These are phyloP conservation scores for Dendrocincla fuliginosa DNA, from an alignment of 2,797 vertebrate species.

Conservation along the genomic window DNA sequence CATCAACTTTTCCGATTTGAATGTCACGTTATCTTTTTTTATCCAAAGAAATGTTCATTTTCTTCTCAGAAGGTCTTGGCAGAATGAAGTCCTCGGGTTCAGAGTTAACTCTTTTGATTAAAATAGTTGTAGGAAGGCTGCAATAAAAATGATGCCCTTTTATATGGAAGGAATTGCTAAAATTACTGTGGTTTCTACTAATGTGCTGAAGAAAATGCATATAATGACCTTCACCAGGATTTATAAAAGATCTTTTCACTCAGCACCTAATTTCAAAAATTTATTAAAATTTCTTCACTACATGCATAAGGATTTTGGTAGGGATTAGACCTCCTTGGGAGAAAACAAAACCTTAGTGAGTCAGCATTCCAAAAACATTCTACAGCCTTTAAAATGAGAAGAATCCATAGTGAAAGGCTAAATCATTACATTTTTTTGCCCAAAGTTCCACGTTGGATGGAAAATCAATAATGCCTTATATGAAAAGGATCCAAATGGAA, in stretches of 20 bases:
- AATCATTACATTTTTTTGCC: not conserved
- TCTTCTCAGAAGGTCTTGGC: not conserved
- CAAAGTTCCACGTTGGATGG: not conserved
- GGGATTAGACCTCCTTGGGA: not conserved
- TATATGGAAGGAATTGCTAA: not conserved
- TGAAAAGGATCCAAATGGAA: constrained; percentile 33
- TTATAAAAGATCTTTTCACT: not conserved
- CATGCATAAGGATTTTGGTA: not conserved
- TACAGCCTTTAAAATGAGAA: not conserved
- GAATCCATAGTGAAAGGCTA: not conserved
- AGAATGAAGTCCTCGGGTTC: not conserved
- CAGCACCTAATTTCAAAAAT: not conserved
- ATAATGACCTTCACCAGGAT: not conserved
- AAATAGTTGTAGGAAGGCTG: not conserved
- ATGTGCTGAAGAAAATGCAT: not conserved
- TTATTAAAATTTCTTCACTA: not conserved
- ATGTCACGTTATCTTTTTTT: constrained; percentile 13
- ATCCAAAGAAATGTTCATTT: not conserved
- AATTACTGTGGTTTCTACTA: not conserved
- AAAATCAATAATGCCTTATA: not conserved
- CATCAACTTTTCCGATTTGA: not conserved
- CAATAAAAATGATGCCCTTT: not conserved
- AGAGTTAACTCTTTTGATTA: not conserved
- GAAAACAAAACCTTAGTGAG: not conserved
- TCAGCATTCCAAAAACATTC: not conserved